These are phyloP conservation scores for Poecilia velifera DNA, from an alignment of 2,797 vertebrate genomes.

Conservation along the genomic window DNA sequence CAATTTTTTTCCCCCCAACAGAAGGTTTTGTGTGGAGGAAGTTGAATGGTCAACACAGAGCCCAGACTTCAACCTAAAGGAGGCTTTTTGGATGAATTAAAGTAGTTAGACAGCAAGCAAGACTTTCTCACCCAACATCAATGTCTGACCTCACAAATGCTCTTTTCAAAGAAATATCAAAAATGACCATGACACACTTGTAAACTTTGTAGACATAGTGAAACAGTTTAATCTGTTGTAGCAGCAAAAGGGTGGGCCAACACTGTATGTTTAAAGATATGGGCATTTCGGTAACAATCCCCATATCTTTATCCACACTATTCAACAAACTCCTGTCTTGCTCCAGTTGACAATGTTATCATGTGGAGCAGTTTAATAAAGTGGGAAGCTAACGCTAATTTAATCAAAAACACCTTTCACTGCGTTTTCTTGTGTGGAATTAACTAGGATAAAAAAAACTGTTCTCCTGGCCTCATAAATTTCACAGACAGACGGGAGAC, in stretches of 20 bases:
- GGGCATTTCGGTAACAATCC: not conserved
- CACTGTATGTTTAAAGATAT: not conserved
- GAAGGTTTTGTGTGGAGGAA: not conserved
- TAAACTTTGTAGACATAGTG: not conserved
- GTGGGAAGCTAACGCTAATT: not conserved
- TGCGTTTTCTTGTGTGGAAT: not conserved
- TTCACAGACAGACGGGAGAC: not conserved
- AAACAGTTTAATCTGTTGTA: not conserved
- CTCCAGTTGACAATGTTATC: not conserved
- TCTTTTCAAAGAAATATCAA: not conserved
- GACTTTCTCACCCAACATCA: not conserved
- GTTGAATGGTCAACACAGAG: not conserved
- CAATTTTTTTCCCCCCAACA: not conserved
- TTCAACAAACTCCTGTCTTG: not conserved
- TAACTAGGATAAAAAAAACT: not conserved
- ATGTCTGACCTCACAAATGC: not conserved
- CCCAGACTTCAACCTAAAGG: not conserved
- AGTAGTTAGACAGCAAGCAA: not conserved
- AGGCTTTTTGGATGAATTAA: not conserved
- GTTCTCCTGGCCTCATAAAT: not conserved
- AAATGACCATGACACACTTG: not conserved
- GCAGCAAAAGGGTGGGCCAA: not conserved
- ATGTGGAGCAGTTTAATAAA: not conserved
- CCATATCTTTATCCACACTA: not conserved
- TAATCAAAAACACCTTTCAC: not conserved